Base-by-base conservation (phyloP, 2,797 vertebrate genomes). In the Sebastes elongatus region DNA sequence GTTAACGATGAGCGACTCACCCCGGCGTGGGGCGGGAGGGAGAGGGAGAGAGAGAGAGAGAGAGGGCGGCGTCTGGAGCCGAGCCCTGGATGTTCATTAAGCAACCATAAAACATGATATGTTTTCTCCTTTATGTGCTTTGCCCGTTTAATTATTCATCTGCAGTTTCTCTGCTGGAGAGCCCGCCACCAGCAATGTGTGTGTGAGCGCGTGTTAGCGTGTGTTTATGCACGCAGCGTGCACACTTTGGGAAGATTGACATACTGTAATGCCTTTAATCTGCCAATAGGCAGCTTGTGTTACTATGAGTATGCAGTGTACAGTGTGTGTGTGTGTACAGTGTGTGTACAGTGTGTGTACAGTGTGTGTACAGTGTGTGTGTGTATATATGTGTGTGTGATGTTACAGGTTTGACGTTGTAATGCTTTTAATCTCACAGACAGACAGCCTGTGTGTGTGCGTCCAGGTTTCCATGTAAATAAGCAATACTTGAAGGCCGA, bases 141-240 rank as follows among this genome's bases (percentile, higher is more conserved):
- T 80, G 33, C 71, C 67, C 60, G 1, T 89, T 92, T 87, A 91
- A 92, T 93, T 89, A 90, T 94, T 94, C 69, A 93, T 86, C 72
- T 6, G 70, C 78, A 28, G 60, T 27, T 65, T 73, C 65, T 69
- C 76, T 60, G 52, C 35, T 3, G 32, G 28, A 53, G 32, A 75
- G 65, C 57, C 46, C n/a, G 56, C 71, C 78, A 77, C 60, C 0
- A 10, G 38, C 82, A 3, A 3, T 33, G 69, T 55, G 81, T 69
- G 62, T 69, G 60, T 60, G 27, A 42, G 57, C 10, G 22, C 1
- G 25, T 38, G 33, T 22, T 1, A 3, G 71, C 10, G 83, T 56
- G 70, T 76, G 74, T 83, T 33, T 46, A 1, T 25, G 68, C 63
- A 0, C 1, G 0, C 23, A 35, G 57, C 5, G 6, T 23, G 49